Percentiles rank a stretch among this genome's conserved stretches.
Conservation (phyloP, 2,888 invertebrate genomes). For the Iphiclides podalirius region DNA sequence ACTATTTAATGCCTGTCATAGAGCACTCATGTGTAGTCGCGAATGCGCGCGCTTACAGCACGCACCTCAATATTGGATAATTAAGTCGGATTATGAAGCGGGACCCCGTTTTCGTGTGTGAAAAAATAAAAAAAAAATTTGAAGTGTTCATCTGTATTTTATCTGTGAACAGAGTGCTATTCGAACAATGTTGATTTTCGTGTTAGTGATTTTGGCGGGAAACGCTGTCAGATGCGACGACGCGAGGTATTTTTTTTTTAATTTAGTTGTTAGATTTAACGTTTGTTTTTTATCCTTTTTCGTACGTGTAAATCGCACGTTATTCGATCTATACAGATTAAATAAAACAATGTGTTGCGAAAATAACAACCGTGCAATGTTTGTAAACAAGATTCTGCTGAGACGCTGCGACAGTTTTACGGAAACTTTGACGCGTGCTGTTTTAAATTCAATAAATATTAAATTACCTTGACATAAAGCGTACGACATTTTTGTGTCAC, state of each 20-base stretch:
- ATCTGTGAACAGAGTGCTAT: constrained; percentile 16
- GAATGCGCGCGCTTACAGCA: constrained; percentile 13
- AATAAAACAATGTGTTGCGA: too few relatives aligned
- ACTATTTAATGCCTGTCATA: constrained; percentile 22
- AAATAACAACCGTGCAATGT: not conserved
- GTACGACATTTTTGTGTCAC: not conserved
- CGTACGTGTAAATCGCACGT: too few relatives aligned
- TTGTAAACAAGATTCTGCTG: constrained; percentile 13
- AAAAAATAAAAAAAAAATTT: not conserved
- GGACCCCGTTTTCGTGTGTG: not conserved
- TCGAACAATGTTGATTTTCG: constrained; percentile 30
- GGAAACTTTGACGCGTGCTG: too few relatives aligned
- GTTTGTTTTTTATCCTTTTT: not conserved
- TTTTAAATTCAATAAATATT: constrained; percentile 1
- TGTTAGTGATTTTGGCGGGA: constrained; percentile 50
- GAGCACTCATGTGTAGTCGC: constrained; percentile 20
- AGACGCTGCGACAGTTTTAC: not conserved
- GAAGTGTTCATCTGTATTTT: constrained; percentile 8
- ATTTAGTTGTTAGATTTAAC: not conserved
- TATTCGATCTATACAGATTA: too few relatives aligned
- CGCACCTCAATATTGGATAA: constrained; percentile 6
- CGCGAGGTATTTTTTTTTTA: constrained; percentile 41
- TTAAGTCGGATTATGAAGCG: constrained; percentile 7
- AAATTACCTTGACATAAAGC: constrained; percentile 19
- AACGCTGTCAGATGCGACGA: constrained; percentile 59